A percentile compares a stretch with the other conserved stretches of the same genome.
These are phyloP conservation scores for Nettapus auritus DNA, from an alignment of 2,113 vertebrate genomes.

Conservation along the genomic window DNA sequence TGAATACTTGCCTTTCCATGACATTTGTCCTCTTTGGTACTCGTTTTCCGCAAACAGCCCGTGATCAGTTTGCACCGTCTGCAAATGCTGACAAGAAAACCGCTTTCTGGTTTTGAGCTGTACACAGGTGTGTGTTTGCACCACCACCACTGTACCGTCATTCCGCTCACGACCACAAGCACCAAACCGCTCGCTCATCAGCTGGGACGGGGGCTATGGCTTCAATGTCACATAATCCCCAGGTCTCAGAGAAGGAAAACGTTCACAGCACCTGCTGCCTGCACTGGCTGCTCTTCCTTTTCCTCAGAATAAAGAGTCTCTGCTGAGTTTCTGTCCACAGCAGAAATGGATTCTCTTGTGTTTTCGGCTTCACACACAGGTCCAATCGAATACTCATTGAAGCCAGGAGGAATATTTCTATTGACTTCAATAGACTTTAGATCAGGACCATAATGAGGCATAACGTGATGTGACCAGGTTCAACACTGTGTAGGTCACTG, in stretches of 20 bases:
- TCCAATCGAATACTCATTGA: constrained; percentile 43
- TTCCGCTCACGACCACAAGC: neutral
- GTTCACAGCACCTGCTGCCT: neutral
- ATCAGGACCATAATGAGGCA: constrained; percentile 55
- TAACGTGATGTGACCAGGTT: constrained; percentile 26
- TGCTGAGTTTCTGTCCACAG: neutral
- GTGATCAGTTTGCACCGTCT: neutral
- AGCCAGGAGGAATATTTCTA: constrained; percentile 51
- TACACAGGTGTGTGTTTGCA: fast-evolving
- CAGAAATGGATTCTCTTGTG: constrained; percentile 35
- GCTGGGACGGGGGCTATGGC: fast-evolving
- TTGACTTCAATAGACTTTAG: constrained; percentile 58
- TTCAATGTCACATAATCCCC: fast-evolving
- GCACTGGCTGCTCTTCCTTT: neutral
- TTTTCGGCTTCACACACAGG: constrained; percentile 7
- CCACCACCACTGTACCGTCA: fast-evolving
- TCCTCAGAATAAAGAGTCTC: neutral
- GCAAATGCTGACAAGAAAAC: neutral
- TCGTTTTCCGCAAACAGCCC: neutral
- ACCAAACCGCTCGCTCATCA: fast-evolving
- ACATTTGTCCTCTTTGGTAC: neutral
- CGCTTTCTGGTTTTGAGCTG: neutral
- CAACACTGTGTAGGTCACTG: constrained; percentile 1
- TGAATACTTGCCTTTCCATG: neutral
- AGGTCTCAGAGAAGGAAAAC: neutral